Base-by-base conservation (phyloP, 2,797 vertebrate genomes). In the Enteromius fasciolatus region DNA sequence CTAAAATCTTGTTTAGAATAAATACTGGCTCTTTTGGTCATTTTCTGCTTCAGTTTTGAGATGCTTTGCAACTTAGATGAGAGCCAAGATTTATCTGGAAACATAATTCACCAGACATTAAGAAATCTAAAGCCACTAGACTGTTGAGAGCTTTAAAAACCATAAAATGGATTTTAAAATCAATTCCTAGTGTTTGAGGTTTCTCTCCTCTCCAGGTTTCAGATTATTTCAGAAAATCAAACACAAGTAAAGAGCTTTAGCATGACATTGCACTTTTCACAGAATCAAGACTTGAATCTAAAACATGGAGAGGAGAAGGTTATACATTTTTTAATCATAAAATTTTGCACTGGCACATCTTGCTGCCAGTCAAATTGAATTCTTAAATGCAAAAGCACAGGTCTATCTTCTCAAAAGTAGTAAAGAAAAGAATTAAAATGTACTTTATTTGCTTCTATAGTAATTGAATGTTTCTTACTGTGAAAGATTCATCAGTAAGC, bases 111-210 rank as follows among this genome's bases (percentile, higher is more conserved):
- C 17, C 66, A 41, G 52, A 44, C 25, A 33, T 72, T 48, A 48
- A 23, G 78, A 72, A 41, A 72, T 33, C 41, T 46, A 61, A 80
- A 61, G 17, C 36, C 50, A 79, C 50, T 79, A 28, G 18, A 61
- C 52, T 61, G 52, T 46, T 80, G 54, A 80, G 68, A 80, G 78
- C 78, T 80, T 61, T 48, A 25, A 61, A 66, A 78, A 72, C 52
- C 52, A 72, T 72, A 15, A 80, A 80, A 72, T 61, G 67, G 52
- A 72, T 72, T 80, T 80, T 59, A 72, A 80, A 80, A 80, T 80
- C 78, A 80, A 72, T 80, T 70, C 18, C 39, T 80, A 59, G 57
- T 31, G 52, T 76, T 59, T 69, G 6, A 44, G 25, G 66, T 46
- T 61, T 25, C 25, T 80, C 23, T 69, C 54, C 25, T 70, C 25